Evolutionary conservation across 2,797 vertebrate species (phyloP).

Genomic region (Pseudochirops cupreus): DNA sequence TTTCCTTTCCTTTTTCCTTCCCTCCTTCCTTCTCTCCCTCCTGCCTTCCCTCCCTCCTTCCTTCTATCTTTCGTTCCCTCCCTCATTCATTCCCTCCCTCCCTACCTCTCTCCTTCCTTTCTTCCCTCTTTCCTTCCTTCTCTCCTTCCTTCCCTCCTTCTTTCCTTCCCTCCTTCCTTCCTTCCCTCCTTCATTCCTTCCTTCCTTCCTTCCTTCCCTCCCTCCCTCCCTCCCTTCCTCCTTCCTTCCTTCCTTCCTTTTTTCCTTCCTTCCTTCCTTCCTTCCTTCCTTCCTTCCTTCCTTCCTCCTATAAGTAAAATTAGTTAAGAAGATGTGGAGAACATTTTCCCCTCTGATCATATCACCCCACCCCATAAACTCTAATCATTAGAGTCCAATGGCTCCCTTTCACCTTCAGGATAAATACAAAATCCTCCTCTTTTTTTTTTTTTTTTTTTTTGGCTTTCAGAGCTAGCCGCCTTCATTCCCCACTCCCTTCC

Average conservation of each 20-base stretch:
- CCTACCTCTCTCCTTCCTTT: no score
- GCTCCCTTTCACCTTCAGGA: background rate
- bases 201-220: no score
- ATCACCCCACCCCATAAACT: background rate
- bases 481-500: background rate
- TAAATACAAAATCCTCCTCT: background rate
- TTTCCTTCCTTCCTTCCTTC: background rate
- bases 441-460: background rate
- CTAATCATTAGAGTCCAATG: background rate
- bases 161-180: no score
- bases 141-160: background rate
- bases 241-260: no score
- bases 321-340: background rate
- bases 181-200: no score
- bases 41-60: no score
- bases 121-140: background rate
- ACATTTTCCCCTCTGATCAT: background rate
- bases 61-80: no score
- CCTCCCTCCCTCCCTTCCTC: no score
- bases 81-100: no score
- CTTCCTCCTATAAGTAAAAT: background rate
- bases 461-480: background rate
- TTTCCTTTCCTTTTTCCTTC: background rate
- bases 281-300: no score
- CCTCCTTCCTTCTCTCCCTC: background rate